phyloP scores from a whole-genome alignment of 2,113 vertebrate species.

The Sebastes schlegelii region DNA sequence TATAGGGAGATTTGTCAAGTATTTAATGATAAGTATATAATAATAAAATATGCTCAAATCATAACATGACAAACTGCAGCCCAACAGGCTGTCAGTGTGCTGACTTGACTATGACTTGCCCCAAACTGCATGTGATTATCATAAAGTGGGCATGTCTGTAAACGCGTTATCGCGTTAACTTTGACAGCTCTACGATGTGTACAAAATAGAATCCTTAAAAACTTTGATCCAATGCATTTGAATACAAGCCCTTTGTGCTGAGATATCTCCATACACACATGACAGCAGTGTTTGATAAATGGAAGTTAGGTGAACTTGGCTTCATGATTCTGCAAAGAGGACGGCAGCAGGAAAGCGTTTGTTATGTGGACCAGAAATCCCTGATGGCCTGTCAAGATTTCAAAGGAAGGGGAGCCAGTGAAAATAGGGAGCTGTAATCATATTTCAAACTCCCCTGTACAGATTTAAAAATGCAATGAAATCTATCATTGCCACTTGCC shows the following conservation, averaged over 20 bases:
- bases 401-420: not conserved
- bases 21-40: too few relatives aligned
- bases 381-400: constrained; percentile 15
- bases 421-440: not conserved
- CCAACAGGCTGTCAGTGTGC: too few relatives aligned
- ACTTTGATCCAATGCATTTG: not conserved
- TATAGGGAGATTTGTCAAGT: too few relatives aligned
- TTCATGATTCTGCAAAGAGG: constrained; percentile 3
- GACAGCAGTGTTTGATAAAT: constrained; percentile 15
- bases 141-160: too few relatives aligned
- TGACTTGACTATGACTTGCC: too few relatives aligned
- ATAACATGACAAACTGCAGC: too few relatives aligned
- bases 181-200: not conserved
- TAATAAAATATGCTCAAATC: too few relatives aligned
- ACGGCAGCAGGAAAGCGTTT: constrained; percentile 24
- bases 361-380: constrained; percentile 10
- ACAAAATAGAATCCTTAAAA: not conserved
- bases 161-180: too few relatives aligned
- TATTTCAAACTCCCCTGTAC: not conserved
- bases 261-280: not conserved
- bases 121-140: too few relatives aligned
- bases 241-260: not conserved
- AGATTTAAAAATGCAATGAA: not conserved
- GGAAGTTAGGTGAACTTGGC: constrained; percentile 20
- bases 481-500: not conserved